Evolutionary conservation across 2,888 invertebrate species (phyloP).

Genomic region (Sycophila texana): DNA sequence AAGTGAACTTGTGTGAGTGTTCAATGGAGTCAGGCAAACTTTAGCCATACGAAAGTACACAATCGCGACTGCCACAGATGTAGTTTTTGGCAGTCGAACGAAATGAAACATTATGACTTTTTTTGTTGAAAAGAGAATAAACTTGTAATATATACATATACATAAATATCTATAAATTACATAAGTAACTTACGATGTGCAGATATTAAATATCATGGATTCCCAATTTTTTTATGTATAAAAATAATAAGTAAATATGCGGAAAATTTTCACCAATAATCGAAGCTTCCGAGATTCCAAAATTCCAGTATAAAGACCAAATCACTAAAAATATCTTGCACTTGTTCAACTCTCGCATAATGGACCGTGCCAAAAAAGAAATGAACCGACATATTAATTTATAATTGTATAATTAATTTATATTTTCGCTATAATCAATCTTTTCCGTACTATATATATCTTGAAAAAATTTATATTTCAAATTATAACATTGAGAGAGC

Average conservation of each 20-base stretch:
- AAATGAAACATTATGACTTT: slow-evolving; percentile 48
- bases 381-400: slow-evolving; percentile 26
- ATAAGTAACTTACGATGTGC: slow-evolving; percentile 63
- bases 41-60: slow-evolving; percentile 61
- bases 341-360: slow-evolving; percentile 47
- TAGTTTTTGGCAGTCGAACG: slow-evolving; percentile 40
- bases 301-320: slow-evolving; percentile 48
- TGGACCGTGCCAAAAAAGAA: slow-evolving; percentile 55
- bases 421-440: slow-evolving; percentile 37
- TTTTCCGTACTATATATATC: background rate
- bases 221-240: slow-evolving; percentile 55
- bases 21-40: slow-evolving; percentile 51
- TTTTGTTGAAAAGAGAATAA: slow-evolving; percentile 55
- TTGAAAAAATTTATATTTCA: slow-evolving; percentile 37
- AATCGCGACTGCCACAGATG: slow-evolving; percentile 58
- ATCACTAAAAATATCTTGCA: slow-evolving; percentile 45
- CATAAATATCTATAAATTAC: slow-evolving; percentile 58
- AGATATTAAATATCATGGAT: slow-evolving; percentile 42
- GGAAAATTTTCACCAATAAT: slow-evolving; percentile 44
- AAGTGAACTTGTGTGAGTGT: slow-evolving; percentile 54
- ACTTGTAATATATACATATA: slow-evolving; percentile 66
- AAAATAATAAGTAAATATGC: slow-evolving; percentile 27
- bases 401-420: slow-evolving; percentile 42
- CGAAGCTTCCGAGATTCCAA: slow-evolving; percentile 49
- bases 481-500: slow-evolving; percentile 38